Evolutionary conservation across 2,888 invertebrate genomes (phyloP), one percentile per base, ranked within the genome.

Genomic region (Drosophila kuntzei): DNA sequence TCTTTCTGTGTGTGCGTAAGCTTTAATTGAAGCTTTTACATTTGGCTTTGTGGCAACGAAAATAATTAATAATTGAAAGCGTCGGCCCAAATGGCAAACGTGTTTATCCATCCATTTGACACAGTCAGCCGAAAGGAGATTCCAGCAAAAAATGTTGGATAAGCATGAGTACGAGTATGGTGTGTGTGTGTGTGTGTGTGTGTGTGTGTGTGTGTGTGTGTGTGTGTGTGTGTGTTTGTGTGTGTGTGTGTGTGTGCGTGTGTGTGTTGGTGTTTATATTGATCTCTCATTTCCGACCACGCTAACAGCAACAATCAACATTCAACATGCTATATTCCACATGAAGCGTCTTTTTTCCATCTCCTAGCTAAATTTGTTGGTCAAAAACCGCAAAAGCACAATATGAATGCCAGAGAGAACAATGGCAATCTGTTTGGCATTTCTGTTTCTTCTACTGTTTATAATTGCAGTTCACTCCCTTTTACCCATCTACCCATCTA

Each of bases 51-150:
- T 46, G 82, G 86, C 71, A 57, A 60, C 72, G 76, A 72, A 67
- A 71, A 85, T 79, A 87, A 79, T 83, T 85, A 81, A 83, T 87
- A 76, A 79, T 81, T 87, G 73, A 83, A 81, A 82, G 65, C 74
- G 71, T 51, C 47, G 41, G 51, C 55, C 58, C 59, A 55, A 79
- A 66, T 75, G 76, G 43, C 66, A 46, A 69, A 58, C 61, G 62
- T 75, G 72, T 84, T 84, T 72, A 67, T 75, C 71, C 69, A 47
- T 41, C 53, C 53, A 74, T 68, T 74, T 63, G 55, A 63, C 76
- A 60, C 41, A 36, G 37, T 37, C 32, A 11, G 27, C n/a, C 5
- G 12, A 29, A 32, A 54, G 32, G 37, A 53, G 36, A 36, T 22
- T 32, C 27, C 37, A 43, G 22, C 18, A 34, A 36, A 50, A 36